Percentiles rank a stretch among this genome's conserved stretches.
These are phyloP conservation scores for Endotricha flammealis DNA, from an alignment of 2,888 invertebrate genomes.

Conservation along the genomic window DNA sequence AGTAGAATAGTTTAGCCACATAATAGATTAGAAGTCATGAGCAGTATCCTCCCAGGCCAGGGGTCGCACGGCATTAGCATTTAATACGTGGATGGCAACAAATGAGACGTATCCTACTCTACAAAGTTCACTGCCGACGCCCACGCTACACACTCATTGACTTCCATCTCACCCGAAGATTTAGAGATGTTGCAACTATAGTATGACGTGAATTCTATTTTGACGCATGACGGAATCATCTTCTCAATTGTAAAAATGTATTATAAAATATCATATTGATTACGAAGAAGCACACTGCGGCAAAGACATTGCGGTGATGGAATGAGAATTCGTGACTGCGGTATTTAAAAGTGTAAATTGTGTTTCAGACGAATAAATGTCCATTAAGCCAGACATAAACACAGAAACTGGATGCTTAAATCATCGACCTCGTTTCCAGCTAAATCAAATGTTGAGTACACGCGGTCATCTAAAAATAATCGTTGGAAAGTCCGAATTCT, in stretches of 20 bases:
- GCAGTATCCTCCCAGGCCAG: background rate
- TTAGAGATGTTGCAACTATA: conserved; percentile 46
- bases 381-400: conserved; percentile 36
- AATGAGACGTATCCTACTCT: conserved; percentile 67
- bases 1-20: no score
- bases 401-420: conserved; percentile 34
- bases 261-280: conserved; percentile 14
- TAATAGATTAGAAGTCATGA: no score
- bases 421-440: conserved; percentile 47
- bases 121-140: conserved; percentile 65
- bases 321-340: background rate
- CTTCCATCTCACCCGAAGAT: conserved; percentile 37
- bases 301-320: background rate
- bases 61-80: conserved; percentile 15
- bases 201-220: conserved; percentile 46
- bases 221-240: conserved; percentile 35
- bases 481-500: conserved; percentile 25
- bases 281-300: background rate
- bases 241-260: background rate
- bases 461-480: conserved; percentile 50
- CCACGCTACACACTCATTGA: conserved; percentile 53
- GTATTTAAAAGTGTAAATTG: background rate
- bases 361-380: conserved; percentile 6
- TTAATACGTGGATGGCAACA: conserved; percentile 43
- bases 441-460: conserved; percentile 35